These are phyloP conservation scores for Epistrophella euchroma DNA, from an alignment of 2,888 invertebrate species.

Conservation along the genomic window DNA sequence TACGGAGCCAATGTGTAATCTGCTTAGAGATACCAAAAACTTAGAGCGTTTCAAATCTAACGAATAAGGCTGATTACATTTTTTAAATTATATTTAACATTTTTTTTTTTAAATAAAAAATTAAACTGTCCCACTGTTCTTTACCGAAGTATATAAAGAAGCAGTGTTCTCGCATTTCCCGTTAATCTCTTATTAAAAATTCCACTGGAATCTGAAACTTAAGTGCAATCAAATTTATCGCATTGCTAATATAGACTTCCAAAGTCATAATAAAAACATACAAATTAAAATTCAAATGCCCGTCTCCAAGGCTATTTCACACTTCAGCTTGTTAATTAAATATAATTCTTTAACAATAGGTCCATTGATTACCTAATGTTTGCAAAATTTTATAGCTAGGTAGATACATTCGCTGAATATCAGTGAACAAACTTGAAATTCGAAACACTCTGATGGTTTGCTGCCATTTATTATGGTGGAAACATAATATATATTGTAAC, in stretches of 20 bases:
- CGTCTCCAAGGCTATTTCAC: constrained; percentile 20
- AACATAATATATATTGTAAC: too few relatives aligned
- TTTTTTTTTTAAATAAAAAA: too few relatives aligned
- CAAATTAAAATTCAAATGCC: constrained; percentile 17
- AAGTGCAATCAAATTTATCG: constrained; percentile 36
- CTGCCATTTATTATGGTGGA: neutral
- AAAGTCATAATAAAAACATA: constrained; percentile 7
- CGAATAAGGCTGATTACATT: too few relatives aligned
- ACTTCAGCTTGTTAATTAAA: constrained; percentile 14
- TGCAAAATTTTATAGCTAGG: neutral
- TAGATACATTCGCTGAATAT: neutral
- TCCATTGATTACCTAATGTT: neutral
- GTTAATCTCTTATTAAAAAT: constrained; percentile 19
- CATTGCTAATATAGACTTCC: neutral
- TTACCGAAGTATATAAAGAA: neutral
- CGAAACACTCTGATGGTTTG: neutral
- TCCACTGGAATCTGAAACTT: constrained; percentile 20
- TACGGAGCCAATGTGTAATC: too few relatives aligned
- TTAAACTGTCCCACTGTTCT: neutral
- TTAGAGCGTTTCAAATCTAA: too few relatives aligned
- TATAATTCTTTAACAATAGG: constrained; percentile 20
- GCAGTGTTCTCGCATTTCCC: neutral
- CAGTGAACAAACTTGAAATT: neutral
- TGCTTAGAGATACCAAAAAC: too few relatives aligned
- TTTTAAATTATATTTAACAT: too few relatives aligned